Base-by-base conservation (phyloP, 2,113 vertebrate species). In the Globicephala melas region DNA sequence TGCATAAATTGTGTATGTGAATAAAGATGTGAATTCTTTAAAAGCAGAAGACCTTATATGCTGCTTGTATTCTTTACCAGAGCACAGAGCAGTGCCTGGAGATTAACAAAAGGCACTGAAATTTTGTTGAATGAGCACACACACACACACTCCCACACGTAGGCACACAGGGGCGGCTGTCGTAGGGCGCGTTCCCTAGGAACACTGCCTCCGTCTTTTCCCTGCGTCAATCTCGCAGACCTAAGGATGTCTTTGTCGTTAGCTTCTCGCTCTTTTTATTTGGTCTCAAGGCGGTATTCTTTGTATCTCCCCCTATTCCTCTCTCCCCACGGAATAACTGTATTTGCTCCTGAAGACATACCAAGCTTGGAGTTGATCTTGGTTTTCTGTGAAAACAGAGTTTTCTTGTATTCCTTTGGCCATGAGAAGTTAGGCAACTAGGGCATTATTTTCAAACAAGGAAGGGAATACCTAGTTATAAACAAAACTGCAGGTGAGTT, bases 221-320 rank as follows among this genome's bases (percentile, higher is more conserved):
- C 67, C 14, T 23, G 1, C 8, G 26, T 47, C 28, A 81, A 67
- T 41, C 33, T 63, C 67, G 68, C 67, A 53, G 79, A 60, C 41
- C 9, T 47, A 31, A 8, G 5, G 14, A 87, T 26, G 21, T 8
- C 36, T 71, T 94, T 81, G 23, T 38, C 38, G 73, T 25, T 53
- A 2, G 0, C 7, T n/a, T n/a, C 50, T 41, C 28, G 4, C 12
- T 60, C 31, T 85, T 73, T 55, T 33, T 44, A 21, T 50, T 87
- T 76, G 44, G 28, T 94, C 71, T 50, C 21, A 76, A 86, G 18
- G 2, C 36, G 44, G 18, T 74, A 82, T 93, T 87, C 70, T 91
- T 38, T 20, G 21, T 4, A 21, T 13, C 5, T 44, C 12, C 9
- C n/a, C 50, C 44, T 44, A 2, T 17, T 67, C 6, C 9, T 21